Conservation (phyloP, 2,113 vertebrate species). For the Toxotes chatareus region DNA sequence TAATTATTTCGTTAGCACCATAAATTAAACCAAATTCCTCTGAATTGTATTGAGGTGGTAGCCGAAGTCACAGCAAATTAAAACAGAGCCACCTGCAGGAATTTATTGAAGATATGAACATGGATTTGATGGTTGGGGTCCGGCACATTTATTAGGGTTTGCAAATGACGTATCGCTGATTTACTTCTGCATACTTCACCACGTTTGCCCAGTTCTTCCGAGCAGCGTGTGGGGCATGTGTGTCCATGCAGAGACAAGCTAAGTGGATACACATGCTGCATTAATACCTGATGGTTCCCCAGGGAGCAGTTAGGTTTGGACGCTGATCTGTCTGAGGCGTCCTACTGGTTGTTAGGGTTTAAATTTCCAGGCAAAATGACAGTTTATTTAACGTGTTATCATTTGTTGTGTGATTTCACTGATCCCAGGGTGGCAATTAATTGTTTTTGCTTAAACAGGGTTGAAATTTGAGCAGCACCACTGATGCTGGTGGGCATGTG, state of each 20-base stretch:
- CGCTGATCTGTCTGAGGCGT: not conserved
- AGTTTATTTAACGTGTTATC: not conserved
- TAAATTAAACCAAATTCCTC: too few relatives aligned
- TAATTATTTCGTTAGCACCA: too few relatives aligned
- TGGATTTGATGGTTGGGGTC: too few relatives aligned
- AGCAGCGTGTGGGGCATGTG: not conserved
- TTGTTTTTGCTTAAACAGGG: conserved; percentile 15
- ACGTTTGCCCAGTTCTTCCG: not conserved
- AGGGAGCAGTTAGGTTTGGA: not conserved
- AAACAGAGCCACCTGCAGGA: too few relatives aligned
- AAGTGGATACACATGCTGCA: conserved; percentile 11
- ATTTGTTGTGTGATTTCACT: not conserved
- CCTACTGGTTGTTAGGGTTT: not conserved
- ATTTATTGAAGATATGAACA: too few relatives aligned
- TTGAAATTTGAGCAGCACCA: conserved; percentile 6
- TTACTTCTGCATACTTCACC: not conserved
- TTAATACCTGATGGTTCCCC: conserved; percentile 10
- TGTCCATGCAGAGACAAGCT: not conserved
- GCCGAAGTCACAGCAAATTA: too few relatives aligned
- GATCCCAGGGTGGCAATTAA: conserved; percentile 37
- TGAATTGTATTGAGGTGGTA: too few relatives aligned
- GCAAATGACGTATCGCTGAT: not conserved
- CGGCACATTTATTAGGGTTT: not conserved
- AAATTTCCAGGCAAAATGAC: not conserved
- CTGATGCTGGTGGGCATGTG: not conserved